Percentiles rank a stretch among this genome's conserved stretches.
These are phyloP conservation scores for Peromyscus nudipes DNA, from an alignment of 2,797 vertebrate species.

Conservation along the genomic window DNA sequence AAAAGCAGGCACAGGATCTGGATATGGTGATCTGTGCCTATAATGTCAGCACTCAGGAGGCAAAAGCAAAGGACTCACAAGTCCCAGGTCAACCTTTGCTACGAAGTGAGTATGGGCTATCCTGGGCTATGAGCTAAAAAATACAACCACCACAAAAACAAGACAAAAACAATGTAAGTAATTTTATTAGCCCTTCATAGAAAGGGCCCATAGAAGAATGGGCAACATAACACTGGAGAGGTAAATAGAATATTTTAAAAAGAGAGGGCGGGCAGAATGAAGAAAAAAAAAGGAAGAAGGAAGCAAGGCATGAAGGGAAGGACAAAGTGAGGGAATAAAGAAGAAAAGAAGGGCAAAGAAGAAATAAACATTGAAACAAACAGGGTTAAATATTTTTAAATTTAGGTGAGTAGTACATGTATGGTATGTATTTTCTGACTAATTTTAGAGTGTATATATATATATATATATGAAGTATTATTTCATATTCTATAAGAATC, in stretches of 20 bases:
- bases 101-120: neutral
- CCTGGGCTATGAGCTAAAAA: neutral
- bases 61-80: neutral
- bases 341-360: neutral
- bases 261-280: too few relatives aligned
- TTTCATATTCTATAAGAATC: neutral
- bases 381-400: neutral
- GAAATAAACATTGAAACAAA: neutral
- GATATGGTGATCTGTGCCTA: neutral
- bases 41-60: too few relatives aligned
- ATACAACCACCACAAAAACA: neutral
- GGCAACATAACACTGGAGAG: neutral
- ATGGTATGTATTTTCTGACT: slow-evolving; percentile 24
- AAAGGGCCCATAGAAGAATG: neutral
- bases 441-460: neutral
- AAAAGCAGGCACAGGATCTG: neutral
- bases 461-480: neutral
- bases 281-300: neutral
- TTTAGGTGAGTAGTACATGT: neutral
- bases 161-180: neutral
- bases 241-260: neutral
- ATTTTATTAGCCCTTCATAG: neutral
- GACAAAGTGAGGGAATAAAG: neutral
- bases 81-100: neutral
- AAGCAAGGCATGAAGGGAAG: neutral